phyloP scores from a whole-genome alignment of 2,888 invertebrate species.

The Eupithecia subumbrata region DNA sequence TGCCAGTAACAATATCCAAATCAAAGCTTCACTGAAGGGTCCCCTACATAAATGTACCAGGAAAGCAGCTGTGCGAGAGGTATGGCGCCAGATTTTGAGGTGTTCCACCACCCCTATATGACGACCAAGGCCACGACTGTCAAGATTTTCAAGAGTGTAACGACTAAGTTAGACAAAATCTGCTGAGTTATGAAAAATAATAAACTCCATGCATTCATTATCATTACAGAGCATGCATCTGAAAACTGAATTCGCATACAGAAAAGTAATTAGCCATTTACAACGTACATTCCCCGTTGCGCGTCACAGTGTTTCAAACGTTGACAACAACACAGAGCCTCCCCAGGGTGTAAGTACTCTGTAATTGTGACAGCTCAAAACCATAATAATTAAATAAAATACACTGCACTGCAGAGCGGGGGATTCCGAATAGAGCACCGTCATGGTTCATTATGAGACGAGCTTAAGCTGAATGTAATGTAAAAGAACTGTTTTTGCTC shows the following conservation, averaged over 20 bases:
- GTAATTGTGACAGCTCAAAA: conserved; percentile 43
- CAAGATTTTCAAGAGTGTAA: neutral
- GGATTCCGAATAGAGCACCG: conserved; percentile 23
- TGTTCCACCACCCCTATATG: neutral
- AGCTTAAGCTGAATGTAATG: conserved; percentile 21
- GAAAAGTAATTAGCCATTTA: conserved; percentile 36
- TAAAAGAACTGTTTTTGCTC: neutral
- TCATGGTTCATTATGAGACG: conserved; percentile 27
- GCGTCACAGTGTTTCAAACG: conserved; percentile 41
- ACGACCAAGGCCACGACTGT: neutral
- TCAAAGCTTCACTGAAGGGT: neutral
- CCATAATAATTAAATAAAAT: conserved; percentile 43
- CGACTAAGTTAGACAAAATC: neutral
- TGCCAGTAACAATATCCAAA: neutral
- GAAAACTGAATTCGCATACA: conserved; percentile 24
- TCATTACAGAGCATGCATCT: conserved; percentile 1
- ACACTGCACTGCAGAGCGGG: conserved; percentile 36
- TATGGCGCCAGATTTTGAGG: neutral
- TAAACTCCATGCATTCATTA: neutral
- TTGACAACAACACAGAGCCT: conserved; percentile 42
- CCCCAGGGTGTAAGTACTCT: conserved; percentile 39
- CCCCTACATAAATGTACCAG: neutral
- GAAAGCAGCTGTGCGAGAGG: neutral
- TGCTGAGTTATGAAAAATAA: neutral
- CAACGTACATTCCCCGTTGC: conserved; percentile 33